phyloP scores from a whole-genome alignment of 2,888 invertebrate species.

The Thysanoteuthis rhombus region DNA sequence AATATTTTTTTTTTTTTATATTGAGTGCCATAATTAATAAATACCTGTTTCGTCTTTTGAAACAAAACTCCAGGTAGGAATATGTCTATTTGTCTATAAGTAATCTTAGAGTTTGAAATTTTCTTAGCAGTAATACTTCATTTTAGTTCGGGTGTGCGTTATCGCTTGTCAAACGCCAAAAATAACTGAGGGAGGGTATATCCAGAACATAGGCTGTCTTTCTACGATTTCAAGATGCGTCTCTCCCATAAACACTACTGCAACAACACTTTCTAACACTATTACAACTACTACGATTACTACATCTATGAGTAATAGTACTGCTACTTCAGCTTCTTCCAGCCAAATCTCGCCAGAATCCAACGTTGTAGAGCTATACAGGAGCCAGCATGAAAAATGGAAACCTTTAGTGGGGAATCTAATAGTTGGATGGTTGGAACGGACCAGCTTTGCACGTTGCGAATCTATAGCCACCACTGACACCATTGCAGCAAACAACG shows the following conservation, averaged over 20 bases:
- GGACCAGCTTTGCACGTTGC: background rate
- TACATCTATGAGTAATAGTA: background rate
- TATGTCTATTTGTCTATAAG: too few relatives aligned
- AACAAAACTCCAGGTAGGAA: too few relatives aligned
- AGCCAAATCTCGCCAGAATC: background rate
- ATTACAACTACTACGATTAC: background rate
- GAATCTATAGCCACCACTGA: background rate
- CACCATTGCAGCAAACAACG: background rate
- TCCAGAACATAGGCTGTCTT: too few relatives aligned
- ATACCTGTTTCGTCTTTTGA: too few relatives aligned
- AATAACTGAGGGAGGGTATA: too few relatives aligned
- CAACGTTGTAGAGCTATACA: background rate
- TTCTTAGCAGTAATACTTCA: too few relatives aligned
- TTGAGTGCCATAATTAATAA: too few relatives aligned
- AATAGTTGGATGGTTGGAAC: constrained; percentile 22
- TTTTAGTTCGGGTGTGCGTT: background rate
- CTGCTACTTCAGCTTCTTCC: background rate
- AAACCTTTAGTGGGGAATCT: background rate
- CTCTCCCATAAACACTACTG: background rate
- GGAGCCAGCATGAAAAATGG: background rate
- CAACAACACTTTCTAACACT: too few relatives aligned
- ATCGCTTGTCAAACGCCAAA: too few relatives aligned
- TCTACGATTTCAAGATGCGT: too few relatives aligned
- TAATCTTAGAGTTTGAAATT: too few relatives aligned
- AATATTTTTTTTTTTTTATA: too few relatives aligned